A percentile compares a stretch with the other conserved stretches of the same genome.
phyloP scores from a whole-genome alignment of 2,113 vertebrate species.

The Oreocharis arfaki region DNA sequence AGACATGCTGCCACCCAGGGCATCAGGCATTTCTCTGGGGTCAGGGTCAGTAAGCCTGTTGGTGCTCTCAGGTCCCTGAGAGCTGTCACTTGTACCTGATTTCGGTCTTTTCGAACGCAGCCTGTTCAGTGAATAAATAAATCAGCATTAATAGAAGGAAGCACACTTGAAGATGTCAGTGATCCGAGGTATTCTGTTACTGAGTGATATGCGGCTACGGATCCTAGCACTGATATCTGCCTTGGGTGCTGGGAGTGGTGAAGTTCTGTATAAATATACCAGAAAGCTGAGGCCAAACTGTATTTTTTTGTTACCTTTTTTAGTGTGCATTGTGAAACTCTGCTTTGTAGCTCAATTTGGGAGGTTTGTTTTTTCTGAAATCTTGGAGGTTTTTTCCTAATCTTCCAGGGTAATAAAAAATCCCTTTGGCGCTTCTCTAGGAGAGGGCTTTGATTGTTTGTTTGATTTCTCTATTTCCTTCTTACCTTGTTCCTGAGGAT shows the following conservation, averaged over 20 bases:
- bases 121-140: neutral
- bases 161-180: neutral
- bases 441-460: rapidly evolving
- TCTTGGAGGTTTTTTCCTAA: neutral
- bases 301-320: neutral
- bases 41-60: neutral
- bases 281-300: neutral
- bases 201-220: neutral
- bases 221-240: neutral
- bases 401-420: neutral
- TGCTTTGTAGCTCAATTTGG: neutral
- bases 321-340: neutral
- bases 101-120: neutral
- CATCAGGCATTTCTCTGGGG: rapidly evolving
- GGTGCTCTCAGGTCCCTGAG: neutral
- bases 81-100: neutral
- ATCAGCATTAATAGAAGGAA: neutral
- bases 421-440: neutral
- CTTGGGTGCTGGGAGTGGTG: neutral
- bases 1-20: neutral
- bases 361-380: neutral
- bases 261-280: neutral
- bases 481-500: neutral
- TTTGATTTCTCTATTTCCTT: neutral
- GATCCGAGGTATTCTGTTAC: neutral